A percentile compares a stretch with the other conserved stretches of the same genome.
Conservation (phyloP, 2,888 invertebrate species). For the Scotopteryx bipunctaria region DNA sequence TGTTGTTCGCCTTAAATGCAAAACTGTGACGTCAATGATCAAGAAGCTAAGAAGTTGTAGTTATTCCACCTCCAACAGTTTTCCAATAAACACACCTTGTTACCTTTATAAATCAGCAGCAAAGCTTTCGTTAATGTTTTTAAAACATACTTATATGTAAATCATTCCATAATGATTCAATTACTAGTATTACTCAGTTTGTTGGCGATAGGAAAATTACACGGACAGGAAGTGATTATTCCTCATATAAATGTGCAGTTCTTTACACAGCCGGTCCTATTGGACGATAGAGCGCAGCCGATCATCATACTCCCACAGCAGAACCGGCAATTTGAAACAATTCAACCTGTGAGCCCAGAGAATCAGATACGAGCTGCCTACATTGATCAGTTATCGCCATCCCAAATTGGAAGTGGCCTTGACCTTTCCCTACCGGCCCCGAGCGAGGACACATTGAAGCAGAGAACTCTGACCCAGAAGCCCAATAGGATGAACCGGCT, state of each 20-base stretch:
- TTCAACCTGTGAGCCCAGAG: slow-evolving; percentile 11
- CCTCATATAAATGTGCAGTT: slow-evolving; percentile 39
- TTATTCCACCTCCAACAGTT: slow-evolving; percentile 61
- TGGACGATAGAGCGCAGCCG: slow-evolving; percentile 29
- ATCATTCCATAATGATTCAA: slow-evolving; percentile 49
- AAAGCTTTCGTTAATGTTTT: slow-evolving; percentile 21
- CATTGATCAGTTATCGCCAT: slow-evolving; percentile 31
- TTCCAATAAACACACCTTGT: slow-evolving; percentile 52
- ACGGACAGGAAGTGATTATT: slow-evolving; percentile 45
- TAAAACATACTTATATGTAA: slow-evolving; percentile 25
- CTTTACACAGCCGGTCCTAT: slow-evolving; percentile 20
- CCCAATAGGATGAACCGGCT: slow-evolving; percentile 24
- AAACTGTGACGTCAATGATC: slow-evolving; percentile 56
- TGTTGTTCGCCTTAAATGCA: slow-evolving; percentile 58
- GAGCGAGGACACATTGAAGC: slow-evolving; percentile 36
- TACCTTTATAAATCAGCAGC: slow-evolving; percentile 29
- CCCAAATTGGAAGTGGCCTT: slow-evolving; percentile 28
- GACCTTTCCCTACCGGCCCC: slow-evolving; percentile 36
- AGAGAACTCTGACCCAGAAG: slow-evolving; percentile 37
- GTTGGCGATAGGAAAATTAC: slow-evolving; percentile 49
- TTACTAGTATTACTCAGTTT: slow-evolving; percentile 51
- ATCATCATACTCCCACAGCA: slow-evolving; percentile 28
- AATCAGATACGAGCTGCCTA: slow-evolving; percentile 30
- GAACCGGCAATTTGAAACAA: slow-evolving; percentile 14
- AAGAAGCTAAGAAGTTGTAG: slow-evolving; percentile 52